Evolutionary conservation across 2,888 invertebrate genomes (phyloP).

Genomic region (Acanthosepion pharaonis): DNA sequence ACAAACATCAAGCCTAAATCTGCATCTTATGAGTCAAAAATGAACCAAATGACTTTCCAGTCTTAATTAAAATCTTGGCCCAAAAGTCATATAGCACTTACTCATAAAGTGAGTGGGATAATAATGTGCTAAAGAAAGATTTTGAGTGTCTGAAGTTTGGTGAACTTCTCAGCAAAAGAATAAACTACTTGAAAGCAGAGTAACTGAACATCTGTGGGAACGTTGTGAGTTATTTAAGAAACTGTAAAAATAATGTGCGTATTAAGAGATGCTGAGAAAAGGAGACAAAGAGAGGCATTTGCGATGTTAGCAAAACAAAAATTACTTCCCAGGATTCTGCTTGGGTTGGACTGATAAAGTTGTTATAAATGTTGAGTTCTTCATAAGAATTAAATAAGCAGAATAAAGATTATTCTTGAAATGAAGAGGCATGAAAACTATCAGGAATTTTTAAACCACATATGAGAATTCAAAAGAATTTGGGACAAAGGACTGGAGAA

Average conservation of each 20-base stretch:
- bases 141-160: not conserved
- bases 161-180: not conserved
- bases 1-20: not conserved
- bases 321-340: not conserved
- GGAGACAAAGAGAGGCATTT: not conserved
- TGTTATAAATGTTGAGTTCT: no score
- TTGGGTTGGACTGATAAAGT: no score
- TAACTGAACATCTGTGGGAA: conserved; percentile 33
- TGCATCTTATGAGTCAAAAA: not conserved
- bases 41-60: not conserved
- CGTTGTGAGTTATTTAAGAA: not conserved
- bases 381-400: no score
- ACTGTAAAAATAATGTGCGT: not conserved
- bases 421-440: no score
- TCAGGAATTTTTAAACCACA: no score
- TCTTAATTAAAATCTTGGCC: not conserved
- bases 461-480: no score
- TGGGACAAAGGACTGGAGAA: no score
- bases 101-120: not conserved
- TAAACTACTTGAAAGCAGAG: not conserved
- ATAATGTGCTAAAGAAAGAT: not conserved
- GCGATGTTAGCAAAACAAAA: not conserved
- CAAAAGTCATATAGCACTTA: not conserved
- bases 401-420: no score
- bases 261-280: not conserved